Evolutionary conservation across 2,113 vertebrate genomes (phyloP).

Genomic region (Heterocephalus glaber): DNA sequence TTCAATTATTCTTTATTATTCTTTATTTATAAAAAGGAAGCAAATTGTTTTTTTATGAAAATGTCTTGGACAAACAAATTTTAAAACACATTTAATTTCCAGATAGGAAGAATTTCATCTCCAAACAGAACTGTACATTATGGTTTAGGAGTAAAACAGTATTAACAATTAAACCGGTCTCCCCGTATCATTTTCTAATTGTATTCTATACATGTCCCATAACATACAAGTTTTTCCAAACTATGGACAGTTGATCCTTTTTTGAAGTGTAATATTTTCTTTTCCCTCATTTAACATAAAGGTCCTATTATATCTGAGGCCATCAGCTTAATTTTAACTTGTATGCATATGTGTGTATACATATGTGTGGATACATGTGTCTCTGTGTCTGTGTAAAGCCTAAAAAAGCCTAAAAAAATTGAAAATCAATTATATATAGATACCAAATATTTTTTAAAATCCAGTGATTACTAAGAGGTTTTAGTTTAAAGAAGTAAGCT

Average conservation of each 20-base stretch:
- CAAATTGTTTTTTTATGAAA: background rate
- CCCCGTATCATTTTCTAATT: background rate
- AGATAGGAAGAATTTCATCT: background rate
- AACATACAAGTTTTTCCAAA: background rate
- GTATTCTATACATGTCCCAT: background rate
- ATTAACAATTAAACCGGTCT: background rate
- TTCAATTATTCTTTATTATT: too few relatives aligned
- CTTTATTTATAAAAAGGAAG: too few relatives aligned
- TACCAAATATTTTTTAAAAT: background rate
- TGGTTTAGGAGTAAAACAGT: background rate
- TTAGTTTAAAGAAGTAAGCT: background rate
- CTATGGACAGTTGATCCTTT: background rate
- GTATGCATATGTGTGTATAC: rapidly evolving
- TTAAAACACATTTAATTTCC: slow-evolving; percentile 27
- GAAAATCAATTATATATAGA: background rate
- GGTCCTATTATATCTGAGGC: background rate
- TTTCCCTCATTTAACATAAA: background rate
- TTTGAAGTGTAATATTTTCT: background rate
- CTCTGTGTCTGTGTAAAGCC: background rate
- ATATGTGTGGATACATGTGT: background rate
- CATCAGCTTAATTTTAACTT: background rate
- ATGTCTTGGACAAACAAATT: background rate
- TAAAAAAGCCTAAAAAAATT: background rate
- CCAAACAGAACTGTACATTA: background rate
- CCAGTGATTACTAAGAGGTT: background rate